Percentiles rank a stretch among this genome's conserved stretches.
Conservation (phyloP, 2,797 vertebrate genomes). For the Potorous gilbertii region DNA sequence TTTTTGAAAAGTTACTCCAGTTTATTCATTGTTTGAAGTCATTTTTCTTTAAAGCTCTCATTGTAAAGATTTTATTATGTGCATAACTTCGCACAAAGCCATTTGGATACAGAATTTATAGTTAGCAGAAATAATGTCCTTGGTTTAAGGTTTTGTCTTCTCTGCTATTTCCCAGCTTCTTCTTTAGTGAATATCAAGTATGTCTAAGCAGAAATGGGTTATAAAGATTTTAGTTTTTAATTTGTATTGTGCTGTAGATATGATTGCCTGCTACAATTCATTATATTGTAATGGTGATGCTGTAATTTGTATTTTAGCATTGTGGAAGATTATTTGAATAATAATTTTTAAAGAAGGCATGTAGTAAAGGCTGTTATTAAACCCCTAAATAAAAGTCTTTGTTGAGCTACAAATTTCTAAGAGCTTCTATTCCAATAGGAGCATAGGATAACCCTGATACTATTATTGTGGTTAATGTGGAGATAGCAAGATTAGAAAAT, state of each 20-base stretch:
- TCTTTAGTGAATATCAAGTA: not conserved
- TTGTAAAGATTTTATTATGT: constrained; percentile 48
- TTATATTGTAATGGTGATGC: constrained; percentile 4
- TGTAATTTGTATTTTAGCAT: constrained; percentile 22
- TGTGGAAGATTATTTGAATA: constrained; percentile 47
- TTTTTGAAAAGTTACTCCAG: constrained; percentile 16
- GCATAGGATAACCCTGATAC: not conserved
- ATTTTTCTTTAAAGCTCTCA: constrained; percentile 16
- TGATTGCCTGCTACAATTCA: not conserved
- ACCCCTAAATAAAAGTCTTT: constrained; percentile 1
- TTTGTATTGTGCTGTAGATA: not conserved
- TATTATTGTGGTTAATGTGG: not conserved
- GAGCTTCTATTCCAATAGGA: not conserved
- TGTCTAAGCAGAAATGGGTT: constrained; percentile 37
- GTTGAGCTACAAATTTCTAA: constrained; percentile 15
- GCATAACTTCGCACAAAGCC: constrained; percentile 19
- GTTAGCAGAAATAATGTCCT: constrained; percentile 18
- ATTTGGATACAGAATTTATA: constrained; percentile 48
- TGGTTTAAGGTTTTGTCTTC: constrained; percentile 40
- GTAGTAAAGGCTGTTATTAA: constrained; percentile 28
- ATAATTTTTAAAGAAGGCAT: not conserved
- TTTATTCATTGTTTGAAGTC: constrained; percentile 40
- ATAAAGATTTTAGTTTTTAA: constrained; percentile 45
- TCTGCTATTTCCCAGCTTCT: constrained; percentile 5
- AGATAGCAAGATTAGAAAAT: not conserved